Percentiles rank a stretch among this genome's conserved stretches.
Conservation (phyloP, 2,888 invertebrate species). For the Pediacus dermestoides region DNA sequence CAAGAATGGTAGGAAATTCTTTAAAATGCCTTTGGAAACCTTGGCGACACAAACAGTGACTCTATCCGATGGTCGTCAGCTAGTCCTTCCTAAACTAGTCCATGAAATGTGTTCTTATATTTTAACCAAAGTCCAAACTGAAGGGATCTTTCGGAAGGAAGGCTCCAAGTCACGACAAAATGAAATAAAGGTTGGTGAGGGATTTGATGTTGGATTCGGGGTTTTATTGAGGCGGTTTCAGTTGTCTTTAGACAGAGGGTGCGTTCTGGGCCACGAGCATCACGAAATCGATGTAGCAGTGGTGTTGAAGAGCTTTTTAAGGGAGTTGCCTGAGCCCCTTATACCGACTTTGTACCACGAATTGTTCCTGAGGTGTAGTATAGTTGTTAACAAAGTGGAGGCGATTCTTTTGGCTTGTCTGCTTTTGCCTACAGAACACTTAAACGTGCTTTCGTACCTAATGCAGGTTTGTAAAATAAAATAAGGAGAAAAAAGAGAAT, state of each 20-base stretch:
- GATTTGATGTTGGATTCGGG: neutral
- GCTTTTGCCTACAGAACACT: constrained; percentile 71
- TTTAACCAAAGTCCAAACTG: constrained; percentile 65
- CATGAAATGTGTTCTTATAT: constrained; percentile 69
- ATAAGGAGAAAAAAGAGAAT: constrained; percentile 7
- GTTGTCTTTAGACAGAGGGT: constrained; percentile 69
- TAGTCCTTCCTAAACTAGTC: constrained; percentile 70
- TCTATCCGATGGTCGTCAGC: constrained; percentile 64
- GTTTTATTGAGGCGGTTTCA: constrained; percentile 42
- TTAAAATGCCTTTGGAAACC: constrained; percentile 54
- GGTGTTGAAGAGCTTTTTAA: constrained; percentile 79
- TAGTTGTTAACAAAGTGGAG: constrained; percentile 57
- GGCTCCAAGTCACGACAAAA: constrained; percentile 80
- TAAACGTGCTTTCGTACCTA: constrained; percentile 76
- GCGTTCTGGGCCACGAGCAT: constrained; percentile 65
- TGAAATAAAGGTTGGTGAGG: constrained; percentile 65
- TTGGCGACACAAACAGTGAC: constrained; percentile 57
- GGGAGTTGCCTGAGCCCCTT: constrained; percentile 81
- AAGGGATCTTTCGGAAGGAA: constrained; percentile 86
- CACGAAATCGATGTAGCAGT: constrained; percentile 83
- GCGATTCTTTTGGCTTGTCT: constrained; percentile 66
- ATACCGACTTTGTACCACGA: constrained; percentile 73
- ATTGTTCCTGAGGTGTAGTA: constrained; percentile 65
- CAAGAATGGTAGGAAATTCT: constrained; percentile 49
- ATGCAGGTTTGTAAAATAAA: constrained; percentile 67